phyloP scores from a whole-genome alignment of 1,140 invertebrate species.

The Sarcophaga bullata region DNA sequence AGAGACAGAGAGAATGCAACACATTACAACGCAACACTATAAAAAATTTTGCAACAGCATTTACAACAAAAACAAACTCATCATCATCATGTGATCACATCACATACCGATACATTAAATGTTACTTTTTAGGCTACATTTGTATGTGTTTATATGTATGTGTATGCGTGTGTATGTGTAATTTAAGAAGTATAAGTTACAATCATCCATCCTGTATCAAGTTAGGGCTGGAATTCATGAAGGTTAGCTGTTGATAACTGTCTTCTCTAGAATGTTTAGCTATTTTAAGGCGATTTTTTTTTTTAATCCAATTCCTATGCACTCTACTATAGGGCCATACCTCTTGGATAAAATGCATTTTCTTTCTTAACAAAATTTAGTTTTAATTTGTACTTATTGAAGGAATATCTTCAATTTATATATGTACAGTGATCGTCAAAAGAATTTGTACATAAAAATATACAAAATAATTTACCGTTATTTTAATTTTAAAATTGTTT shows the following conservation, averaged over 20 bases:
- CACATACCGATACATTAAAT: background rate
- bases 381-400: too few relatives aligned
- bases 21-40: constrained; percentile 32
- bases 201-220: background rate
- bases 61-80: background rate
- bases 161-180: background rate
- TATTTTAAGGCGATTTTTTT: background rate
- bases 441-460: too few relatives aligned
- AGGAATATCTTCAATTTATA: too few relatives aligned
- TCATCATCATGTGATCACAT: constrained; percentile 1
- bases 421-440: too few relatives aligned
- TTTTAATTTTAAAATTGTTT: too few relatives aligned
- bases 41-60: constrained; percentile 13
- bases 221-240: background rate
- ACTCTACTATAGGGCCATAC: too few relatives aligned
- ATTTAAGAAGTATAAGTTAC: background rate
- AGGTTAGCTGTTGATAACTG: constrained; percentile 15
- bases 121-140: too few relatives aligned
- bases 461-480: too few relatives aligned
- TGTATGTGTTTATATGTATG: background rate
- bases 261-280: constrained; percentile 1
- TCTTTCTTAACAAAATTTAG: too few relatives aligned
- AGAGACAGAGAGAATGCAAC: background rate
- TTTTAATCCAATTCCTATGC: too few relatives aligned
- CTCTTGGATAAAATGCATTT: too few relatives aligned